Base-by-base conservation (phyloP, 37 sponge, comb jelly and placozoan species). In the Cladorhizidae sp. region DNA sequence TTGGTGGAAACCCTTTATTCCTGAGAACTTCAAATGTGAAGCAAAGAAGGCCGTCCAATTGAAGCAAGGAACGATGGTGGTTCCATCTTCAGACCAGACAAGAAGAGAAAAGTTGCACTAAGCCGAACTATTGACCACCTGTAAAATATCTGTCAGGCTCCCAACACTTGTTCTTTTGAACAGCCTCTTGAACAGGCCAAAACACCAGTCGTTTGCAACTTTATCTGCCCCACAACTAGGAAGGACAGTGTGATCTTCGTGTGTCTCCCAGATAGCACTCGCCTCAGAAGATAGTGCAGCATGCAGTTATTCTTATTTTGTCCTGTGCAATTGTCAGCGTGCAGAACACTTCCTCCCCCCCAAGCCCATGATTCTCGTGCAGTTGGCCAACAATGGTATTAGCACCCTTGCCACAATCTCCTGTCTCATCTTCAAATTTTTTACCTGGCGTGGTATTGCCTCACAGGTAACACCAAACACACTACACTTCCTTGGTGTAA, bases 401-500 rank as follows among this genome's bases (percentile, higher is more conserved):
- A 21, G 62, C 62, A 31, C 84, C 84, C 43, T 83, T 83, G 32
- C 84, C 84, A 1, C 55, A 23, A 63, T 62, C 65, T 2, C 55
- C 43, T 23, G 69, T 54, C 57, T 83, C 84, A 40, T 83, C 84
- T 75, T 40, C 9, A 64, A 67, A 49, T 39, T 75, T 35, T 83
- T 76, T 14, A 89, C 81, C 55, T 89, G 90, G 21, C 71, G 61
- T 5, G 90, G 90, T 2, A 89, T 51, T 1, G 70, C 75, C 52
- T 84, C 90, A 56, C 90, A 89, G 80, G 62, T 63, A 22, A 89
- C 85, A 7, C 90, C 90, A 57, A 89, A 89, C 1, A 89, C 38
- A 23, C 75, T 36, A 40, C 90, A 89, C 77, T 84, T 89, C n/a
- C 81, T 50, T 11, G 83, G 83, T 28, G 89, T 83, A 3, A 83